Percentiles rank a stretch among this genome's conserved stretches.
Evolutionary conservation across 2,888 invertebrate genomes (phyloP).

Genomic region (Mythimna lalbum): DNA sequence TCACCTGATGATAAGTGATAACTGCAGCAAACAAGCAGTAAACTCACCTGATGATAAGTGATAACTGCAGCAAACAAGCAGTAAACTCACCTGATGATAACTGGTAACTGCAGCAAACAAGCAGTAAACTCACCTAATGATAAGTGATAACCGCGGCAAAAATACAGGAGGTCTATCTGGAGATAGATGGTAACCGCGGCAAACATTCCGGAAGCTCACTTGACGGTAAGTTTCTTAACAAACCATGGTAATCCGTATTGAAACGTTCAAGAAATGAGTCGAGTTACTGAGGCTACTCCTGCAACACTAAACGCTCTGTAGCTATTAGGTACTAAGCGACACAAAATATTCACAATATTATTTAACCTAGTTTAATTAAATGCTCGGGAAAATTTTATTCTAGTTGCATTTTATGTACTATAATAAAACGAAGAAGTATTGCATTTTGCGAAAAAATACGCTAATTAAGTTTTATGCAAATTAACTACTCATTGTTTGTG

Average conservation of each 20-base stretch:
- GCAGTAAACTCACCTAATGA: too few species aligned
- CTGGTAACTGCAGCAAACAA: too few species aligned
- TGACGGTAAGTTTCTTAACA: too few species aligned
- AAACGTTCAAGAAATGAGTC: not conserved
- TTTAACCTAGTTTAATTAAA: conserved; percentile 7
- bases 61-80: too few species aligned
- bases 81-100: too few species aligned
- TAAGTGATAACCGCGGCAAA: not conserved
- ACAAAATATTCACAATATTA: not conserved
- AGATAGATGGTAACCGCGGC: not conserved
- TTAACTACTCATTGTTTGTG: conserved; percentile 20
- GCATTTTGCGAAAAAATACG: conserved; percentile 1
- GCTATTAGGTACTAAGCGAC: not conserved
- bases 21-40: too few species aligned
- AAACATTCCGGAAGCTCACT: too few species aligned
- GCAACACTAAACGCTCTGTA: not conserved
- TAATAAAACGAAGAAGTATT: conserved; percentile 1
- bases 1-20: too few species aligned
- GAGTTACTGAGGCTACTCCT: not conserved
- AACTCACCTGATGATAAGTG: too few species aligned
- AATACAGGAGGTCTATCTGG: too few species aligned
- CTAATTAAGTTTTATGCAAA: conserved; percentile 12
- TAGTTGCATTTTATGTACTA: conserved; percentile 1
- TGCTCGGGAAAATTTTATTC: not conserved
- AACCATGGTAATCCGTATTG: not conserved